Percentiles rank a stretch among this genome's conserved stretches.
Conservation (phyloP, 2,888 invertebrate genomes). For the Hermaeophaga mercurialis region DNA sequence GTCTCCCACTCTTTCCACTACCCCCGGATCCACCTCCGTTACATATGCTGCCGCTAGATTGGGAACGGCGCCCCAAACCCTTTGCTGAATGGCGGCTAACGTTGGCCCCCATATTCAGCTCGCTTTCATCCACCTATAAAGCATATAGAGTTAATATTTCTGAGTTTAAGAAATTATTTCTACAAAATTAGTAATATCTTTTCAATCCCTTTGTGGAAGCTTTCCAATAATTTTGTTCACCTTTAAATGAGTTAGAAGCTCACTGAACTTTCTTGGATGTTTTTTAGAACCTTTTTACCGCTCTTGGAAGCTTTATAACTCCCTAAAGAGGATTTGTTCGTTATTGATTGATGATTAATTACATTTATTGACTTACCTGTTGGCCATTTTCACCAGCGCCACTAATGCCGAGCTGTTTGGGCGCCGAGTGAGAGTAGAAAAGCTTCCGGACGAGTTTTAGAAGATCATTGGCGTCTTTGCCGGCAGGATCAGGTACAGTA, state of each 20-base stretch:
- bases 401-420: slow-evolving; percentile 1
- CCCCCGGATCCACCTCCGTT: slow-evolving; percentile 57
- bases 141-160: too few species aligned
- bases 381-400: slow-evolving; percentile 15
- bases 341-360: too few species aligned
- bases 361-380: slow-evolving; percentile 14
- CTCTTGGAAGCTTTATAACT: too few species aligned
- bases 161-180: too few species aligned
- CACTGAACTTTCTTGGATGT: too few species aligned
- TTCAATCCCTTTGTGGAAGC: too few species aligned
- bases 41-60: slow-evolving; percentile 77
- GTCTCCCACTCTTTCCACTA: slow-evolving; percentile 47
- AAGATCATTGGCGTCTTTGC: slow-evolving; percentile 59
- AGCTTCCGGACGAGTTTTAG: slow-evolving; percentile 53
- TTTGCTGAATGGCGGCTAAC: slow-evolving; percentile 77
- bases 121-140: slow-evolving; percentile 50
- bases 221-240: too few species aligned
- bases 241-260: too few species aligned
- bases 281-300: too few species aligned
- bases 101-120: slow-evolving; percentile 75
- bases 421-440: slow-evolving; percentile 49
- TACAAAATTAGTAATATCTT: too few species aligned
- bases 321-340: too few species aligned
- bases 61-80: slow-evolving; percentile 72
- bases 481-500: slow-evolving; percentile 33